Percentiles rank a stretch among this genome's conserved stretches.
phyloP scores from a whole-genome alignment of 2,113 vertebrate species.

The Muscicapa adusta region DNA sequence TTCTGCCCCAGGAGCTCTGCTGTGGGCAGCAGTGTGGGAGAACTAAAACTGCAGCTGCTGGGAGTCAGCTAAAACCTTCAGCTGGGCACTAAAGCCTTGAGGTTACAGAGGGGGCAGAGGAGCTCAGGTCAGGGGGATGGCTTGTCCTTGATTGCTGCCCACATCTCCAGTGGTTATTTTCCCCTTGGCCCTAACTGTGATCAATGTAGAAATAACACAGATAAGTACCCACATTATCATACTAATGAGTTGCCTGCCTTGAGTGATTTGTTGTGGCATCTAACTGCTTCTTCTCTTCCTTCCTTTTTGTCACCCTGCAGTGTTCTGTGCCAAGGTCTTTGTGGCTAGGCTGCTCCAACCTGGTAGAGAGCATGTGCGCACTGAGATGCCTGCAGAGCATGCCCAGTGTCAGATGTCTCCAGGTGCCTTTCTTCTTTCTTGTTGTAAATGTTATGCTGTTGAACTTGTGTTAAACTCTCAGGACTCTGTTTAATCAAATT shows the following conservation, averaged over 20 bases:
- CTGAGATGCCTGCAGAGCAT: constrained; percentile 99
- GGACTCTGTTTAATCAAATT: constrained; percentile 77
- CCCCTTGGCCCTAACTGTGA: constrained; percentile 23
- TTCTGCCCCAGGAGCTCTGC: not conserved
- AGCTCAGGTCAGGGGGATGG: not conserved
- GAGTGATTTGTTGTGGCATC: constrained; percentile 83
- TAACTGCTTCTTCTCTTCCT: constrained; percentile 90
- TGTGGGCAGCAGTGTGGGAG: not conserved
- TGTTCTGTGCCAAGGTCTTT: constrained; percentile 99
- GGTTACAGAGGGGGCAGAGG: not conserved
- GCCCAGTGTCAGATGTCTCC: constrained; percentile 99
- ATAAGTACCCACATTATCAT: constrained; percentile 64
- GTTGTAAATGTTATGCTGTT: constrained; percentile 85
- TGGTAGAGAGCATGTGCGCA: constrained; percentile 99
- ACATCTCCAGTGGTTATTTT: constrained; percentile 34
- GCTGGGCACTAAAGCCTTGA: not conserved
- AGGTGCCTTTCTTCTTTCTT: constrained; percentile 95
- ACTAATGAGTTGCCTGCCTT: constrained; percentile 80
- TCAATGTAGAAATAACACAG: constrained; percentile 36
- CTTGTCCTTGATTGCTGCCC: not conserved
- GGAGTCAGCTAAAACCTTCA: not conserved
- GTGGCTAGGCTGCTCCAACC: constrained; percentile 99
- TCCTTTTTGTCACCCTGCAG: constrained; percentile 98
- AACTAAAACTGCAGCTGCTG: accelerated
- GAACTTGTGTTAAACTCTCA: constrained; percentile 79